Conservation (phyloP, 30 jellyfish, hydroid and myxozoan genomes). For the Aurelia coerulea region DNA sequence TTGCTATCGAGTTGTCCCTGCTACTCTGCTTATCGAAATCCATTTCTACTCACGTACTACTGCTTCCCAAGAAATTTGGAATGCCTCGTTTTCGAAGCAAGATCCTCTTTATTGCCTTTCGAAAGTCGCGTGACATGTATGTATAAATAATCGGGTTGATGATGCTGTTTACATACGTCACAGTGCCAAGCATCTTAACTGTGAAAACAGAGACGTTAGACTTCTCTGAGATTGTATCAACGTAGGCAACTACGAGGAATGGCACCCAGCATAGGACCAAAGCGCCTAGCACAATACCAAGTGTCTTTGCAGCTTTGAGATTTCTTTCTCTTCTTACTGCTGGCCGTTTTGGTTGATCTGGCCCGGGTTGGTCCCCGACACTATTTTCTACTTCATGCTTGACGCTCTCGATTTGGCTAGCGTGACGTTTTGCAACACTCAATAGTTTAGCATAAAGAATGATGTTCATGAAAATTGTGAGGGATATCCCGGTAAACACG, state of each 20-base stretch:
- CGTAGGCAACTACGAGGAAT: conserved; percentile 56
- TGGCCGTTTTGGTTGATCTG: conserved; percentile 25
- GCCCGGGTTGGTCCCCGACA: conserved; percentile 29
- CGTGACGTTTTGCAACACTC: conserved; percentile 83
- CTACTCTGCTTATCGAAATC: no score
- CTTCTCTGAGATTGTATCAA: conserved; percentile 40
- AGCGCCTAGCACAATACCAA: conserved; percentile 86
- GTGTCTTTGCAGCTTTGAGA: conserved; percentile 90
- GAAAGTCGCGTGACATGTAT: conserved; percentile 85
- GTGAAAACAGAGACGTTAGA: conserved; percentile 63
- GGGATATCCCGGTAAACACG: conserved; percentile 34
- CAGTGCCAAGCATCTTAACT: conserved; percentile 76
- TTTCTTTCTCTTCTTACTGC: conserved; percentile 69
- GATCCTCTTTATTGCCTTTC: conserved; percentile 62
- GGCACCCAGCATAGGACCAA: conserved; percentile 90
- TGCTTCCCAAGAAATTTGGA: conserved; percentile 50
- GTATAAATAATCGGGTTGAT: conserved; percentile 87
- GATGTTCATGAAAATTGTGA: conserved; percentile 67
- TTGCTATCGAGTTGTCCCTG: no score
- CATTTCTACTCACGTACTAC: conserved; percentile 22
- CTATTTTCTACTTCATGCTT: conserved; percentile 76
- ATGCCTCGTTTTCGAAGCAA: conserved; percentile 61
- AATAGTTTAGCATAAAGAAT: conserved; percentile 51
- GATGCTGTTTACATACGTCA: conserved; percentile 85
- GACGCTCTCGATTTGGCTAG: conserved; percentile 65